Evolutionary conservation across 2,113 vertebrate species (phyloP), one percentile per base, ranked within the genome.

Genomic region (Centropristis striata): DNA sequence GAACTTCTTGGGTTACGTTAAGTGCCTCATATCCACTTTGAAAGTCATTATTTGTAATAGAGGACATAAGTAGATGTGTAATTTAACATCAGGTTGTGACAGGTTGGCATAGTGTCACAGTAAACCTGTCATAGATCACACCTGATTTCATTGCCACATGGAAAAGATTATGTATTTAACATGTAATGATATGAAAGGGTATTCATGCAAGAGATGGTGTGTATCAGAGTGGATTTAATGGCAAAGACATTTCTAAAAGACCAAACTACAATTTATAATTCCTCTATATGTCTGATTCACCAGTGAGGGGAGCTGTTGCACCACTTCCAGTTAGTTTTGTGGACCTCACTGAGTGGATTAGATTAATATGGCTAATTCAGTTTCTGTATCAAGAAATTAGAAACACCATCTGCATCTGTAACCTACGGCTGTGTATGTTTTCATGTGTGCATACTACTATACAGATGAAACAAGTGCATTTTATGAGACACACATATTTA

Each of bases 251-350:
- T 5, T 64, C n/a, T n/a, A n/a, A n/a, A 32, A 64, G 49, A 54
- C 18, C 10, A 5, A 8, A 4, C 8, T 12, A 8, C 8, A 0
- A 18, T 46, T 39, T 42, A 36, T 8, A 39, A 3, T 27, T 21
- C 36, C 0, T 25, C 15, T 28, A 18, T 16, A 9, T 25, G 2
- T 49, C 8, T 4, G 3, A 44, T 2, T 53, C 67, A 64, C 90
- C 92, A 84, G 39, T 32, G 42, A 32, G 71, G 49, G 90, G 89
- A 10, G 86, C 68, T 89, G 66, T 84, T 91, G 84, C 42, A 57
- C 69, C n/a, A 84, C 70, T 58, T 71, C 15, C 20, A 51, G 6
- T 37, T 3, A 28, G 6, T 20, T 41, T n/a, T 20, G 4, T 27
- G 14, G 21, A 14, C 50, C 1, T 44, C 57, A 20, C 10, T 25